These are phyloP conservation scores for honey bee (Apis mellifera) DNA, from an alignment of 1,140 invertebrate species.

Conservation along the genomic window Amel_HAv3.1 CM009946.2:3966501-3967000, in stretches of 20 bases:
- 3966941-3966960: background rate
- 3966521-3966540: too few species aligned
- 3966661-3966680: constrained; percentile 1
- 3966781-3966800: constrained; percentile 51
- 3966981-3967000: background rate
- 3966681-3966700: background rate
- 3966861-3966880: background rate
- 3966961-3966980: background rate
- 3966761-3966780: constrained; percentile 47
- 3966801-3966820: constrained; percentile 36
- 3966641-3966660: background rate
- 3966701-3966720: constrained; percentile 45
- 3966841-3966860: background rate
- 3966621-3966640: background rate
- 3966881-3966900: constrained; percentile 1
- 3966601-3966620: too few species aligned
- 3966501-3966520: too few species aligned
- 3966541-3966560: too few species aligned
- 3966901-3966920: too few species aligned
- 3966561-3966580: background rate
- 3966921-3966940: background rate
- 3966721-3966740: constrained; percentile 46
- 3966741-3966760: constrained; percentile 48
- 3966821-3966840: background rate
- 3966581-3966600: rapidly evolving